Evolutionary conservation across 1,140 invertebrate genomes (phyloP), one percentile per base, ranked within the genome.

Genomic region (Drosophila melanogaster): DNA sequence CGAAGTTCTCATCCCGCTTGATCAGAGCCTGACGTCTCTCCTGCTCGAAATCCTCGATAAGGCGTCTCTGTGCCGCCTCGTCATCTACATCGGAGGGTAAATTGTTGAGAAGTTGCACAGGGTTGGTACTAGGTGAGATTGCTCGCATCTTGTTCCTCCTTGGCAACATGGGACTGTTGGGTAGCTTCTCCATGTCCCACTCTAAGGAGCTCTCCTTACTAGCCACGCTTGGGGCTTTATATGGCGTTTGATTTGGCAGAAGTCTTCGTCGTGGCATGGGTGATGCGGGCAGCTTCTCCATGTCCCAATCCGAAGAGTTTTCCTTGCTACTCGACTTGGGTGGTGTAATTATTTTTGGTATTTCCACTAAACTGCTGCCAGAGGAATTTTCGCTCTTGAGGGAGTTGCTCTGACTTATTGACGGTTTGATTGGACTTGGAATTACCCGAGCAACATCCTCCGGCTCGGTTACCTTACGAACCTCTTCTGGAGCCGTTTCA

Each of bases 121-220:
- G 81, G 17, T 41, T 77, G 24, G 53, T 79, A n/a, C 41, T 79
- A 30, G 90, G 90, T 0, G 90, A 91, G 3, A 77, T 38, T 3
- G 69, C 49, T 0, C 41, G 37, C 12, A 66, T 10, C 11, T 79
- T 77, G 30, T 65, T 70, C 7, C 77, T 69, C 3, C 90, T 71
- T 4, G 67, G 55, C 5, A 79, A 70, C 87, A 92, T 91, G 10
- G 90, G 90, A 19, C 90, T 91, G 35, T 67, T 89, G 11, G 87
- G 90, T 19, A 92, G 26, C 53, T 91, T 91, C 17, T 91, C 90
- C 90, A 92, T 92, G 53, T 92, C 85, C 90, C 90, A 92, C 49
- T 92, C 90, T 22, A 92, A 5, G 8, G 90, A 92, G 33, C 66
- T 75, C 40, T 91, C 90, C 38, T 86, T 91, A 35, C 78, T 89